Conservation (phyloP, 2,113 vertebrate species). For the Pundamilia nyererei region DNA sequence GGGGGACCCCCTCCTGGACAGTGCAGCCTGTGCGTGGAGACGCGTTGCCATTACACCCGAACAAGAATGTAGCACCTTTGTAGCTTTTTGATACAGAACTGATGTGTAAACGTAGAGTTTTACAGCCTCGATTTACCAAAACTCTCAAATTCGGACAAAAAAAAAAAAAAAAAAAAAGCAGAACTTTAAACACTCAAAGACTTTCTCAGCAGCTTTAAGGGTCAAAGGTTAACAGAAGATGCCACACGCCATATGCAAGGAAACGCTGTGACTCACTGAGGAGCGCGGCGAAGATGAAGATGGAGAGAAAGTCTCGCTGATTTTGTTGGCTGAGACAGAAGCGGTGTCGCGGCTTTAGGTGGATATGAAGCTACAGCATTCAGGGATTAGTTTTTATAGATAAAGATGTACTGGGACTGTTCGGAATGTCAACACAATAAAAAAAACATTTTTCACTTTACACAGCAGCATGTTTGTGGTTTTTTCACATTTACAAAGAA, state of each 20-base stretch:
- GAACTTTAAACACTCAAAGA: background rate
- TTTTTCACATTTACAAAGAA: background rate
- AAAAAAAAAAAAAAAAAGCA: background rate
- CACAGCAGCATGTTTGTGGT: background rate
- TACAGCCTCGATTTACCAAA: background rate
- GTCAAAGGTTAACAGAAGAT: background rate
- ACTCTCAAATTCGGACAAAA: background rate
- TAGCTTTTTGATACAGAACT: conserved; percentile 40
- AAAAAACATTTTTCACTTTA: background rate
- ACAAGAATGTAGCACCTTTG: conserved; percentile 12
- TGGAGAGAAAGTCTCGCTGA: background rate
- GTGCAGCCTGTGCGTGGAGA: background rate
- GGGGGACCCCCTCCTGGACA: background rate
- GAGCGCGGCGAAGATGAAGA: background rate
- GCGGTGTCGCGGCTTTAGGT: accelerated
- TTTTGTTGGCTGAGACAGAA: background rate
- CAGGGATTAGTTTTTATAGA: background rate
- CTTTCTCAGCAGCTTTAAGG: background rate
- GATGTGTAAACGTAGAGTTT: background rate
- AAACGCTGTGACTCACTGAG: background rate
- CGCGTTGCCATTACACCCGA: background rate
- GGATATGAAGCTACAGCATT: background rate
- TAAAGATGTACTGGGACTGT: background rate
- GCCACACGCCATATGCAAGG: too few relatives aligned
- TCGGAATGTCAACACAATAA: background rate